phyloP scores from a whole-genome alignment of 2,888 invertebrate species.

The Conistra vaccinii region DNA sequence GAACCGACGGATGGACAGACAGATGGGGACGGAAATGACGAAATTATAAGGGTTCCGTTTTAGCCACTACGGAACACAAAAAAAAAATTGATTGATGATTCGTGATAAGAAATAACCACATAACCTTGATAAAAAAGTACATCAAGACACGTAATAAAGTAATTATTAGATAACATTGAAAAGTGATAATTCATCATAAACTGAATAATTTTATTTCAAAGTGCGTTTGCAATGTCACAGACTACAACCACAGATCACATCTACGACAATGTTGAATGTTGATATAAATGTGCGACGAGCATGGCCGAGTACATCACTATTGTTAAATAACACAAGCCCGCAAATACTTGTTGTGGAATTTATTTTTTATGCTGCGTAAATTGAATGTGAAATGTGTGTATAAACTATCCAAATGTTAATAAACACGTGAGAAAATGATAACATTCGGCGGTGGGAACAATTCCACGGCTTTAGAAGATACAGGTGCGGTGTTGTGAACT shows the following conservation, averaged over 20 bases:
- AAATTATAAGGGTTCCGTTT: neutral
- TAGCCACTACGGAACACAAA: neutral
- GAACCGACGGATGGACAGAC: neutral
- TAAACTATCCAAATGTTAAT: constrained; percentile 84
- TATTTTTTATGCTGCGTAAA: constrained; percentile 77
- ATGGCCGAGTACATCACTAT: constrained; percentile 76
- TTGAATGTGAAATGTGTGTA: constrained; percentile 75
- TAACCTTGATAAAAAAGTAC: neutral
- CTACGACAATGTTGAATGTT: constrained; percentile 33
- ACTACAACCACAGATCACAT: constrained; percentile 4
- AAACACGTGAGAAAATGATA: constrained; percentile 86
- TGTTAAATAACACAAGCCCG: constrained; percentile 85
- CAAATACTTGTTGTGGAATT: constrained; percentile 79
- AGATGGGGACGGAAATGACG: too few relatives aligned
- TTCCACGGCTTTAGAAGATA: constrained; percentile 85
- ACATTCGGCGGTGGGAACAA: constrained; percentile 86
- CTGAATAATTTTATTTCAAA: neutral
- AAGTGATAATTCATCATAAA: too few relatives aligned
- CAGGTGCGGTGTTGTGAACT: constrained; percentile 79
- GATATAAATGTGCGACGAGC: constrained; percentile 1
- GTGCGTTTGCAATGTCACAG: constrained; percentile 16
- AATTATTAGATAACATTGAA: neutral
- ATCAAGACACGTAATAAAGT: neutral
- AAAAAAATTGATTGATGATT: neutral
- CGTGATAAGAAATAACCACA: too few relatives aligned